Evolutionary conservation across 2,113 vertebrate species (phyloP).

Genomic region (Strigops habroptila): DNA sequence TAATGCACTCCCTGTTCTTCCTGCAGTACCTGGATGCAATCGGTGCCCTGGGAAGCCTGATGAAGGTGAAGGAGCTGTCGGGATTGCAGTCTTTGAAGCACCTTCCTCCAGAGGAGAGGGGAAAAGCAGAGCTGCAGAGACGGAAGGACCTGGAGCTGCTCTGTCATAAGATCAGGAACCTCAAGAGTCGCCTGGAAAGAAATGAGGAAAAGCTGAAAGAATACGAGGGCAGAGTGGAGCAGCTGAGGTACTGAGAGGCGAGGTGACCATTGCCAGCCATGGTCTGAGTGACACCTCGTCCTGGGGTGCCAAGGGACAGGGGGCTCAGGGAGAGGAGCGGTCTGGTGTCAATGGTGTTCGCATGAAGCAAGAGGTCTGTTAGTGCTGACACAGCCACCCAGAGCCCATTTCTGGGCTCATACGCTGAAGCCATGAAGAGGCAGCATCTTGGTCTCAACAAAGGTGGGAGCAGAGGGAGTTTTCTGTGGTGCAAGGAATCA

Average conservation of each 20-base stretch:
- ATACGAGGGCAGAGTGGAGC: conserved; percentile 51
- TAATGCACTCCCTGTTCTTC: neutral
- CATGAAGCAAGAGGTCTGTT: too few species aligned
- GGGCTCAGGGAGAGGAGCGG: neutral
- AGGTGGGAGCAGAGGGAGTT: neutral
- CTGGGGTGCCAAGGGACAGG: too few species aligned
- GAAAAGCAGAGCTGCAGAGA: conserved; percentile 42
- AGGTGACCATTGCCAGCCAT: neutral
- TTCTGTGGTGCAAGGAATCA: rapidly evolving
- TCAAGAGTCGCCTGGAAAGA: conserved; percentile 66
- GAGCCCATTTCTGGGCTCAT: too few species aligned
- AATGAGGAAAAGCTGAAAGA: conserved; percentile 70
- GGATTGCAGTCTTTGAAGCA: conserved; percentile 69
- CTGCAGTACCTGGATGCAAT: conserved; percentile 75
- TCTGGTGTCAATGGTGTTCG: too few species aligned
- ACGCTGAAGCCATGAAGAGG: neutral
- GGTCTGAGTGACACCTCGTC: rapidly evolving
- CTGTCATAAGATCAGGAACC: conserved; percentile 60
- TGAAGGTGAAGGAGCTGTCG: conserved; percentile 76
- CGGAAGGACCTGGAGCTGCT: conserved; percentile 71
- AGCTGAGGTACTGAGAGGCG: conserved; percentile 68
- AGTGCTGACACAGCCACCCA: too few species aligned
- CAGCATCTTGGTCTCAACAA: rapidly evolving
- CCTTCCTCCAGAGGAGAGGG: conserved; percentile 68
- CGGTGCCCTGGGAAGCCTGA: conserved; percentile 66